Evolutionary conservation across 2,113 vertebrate genomes (phyloP), one percentile per base, ranked within the genome.

Genomic region (Varanus komodoensis): DNA sequence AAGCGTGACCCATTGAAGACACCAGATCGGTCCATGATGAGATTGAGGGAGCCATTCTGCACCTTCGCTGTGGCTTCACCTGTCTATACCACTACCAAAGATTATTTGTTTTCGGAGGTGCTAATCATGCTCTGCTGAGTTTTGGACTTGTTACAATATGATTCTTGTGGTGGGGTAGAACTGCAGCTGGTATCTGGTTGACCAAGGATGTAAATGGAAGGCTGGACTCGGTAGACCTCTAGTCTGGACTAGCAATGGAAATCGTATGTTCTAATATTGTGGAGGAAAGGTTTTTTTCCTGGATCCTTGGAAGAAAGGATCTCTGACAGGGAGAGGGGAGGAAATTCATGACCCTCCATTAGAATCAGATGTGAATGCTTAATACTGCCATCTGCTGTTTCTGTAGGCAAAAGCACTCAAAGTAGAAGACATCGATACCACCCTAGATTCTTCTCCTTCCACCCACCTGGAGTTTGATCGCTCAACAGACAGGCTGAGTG

Each of bases 401-500:
- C 85, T 17, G 69, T 85, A 98, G 97, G 97, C 96, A 87, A 97
- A 95, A 92, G 27, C 94, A 68, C 92, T 95, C 82, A 97, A 92
- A 89, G 97, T 96, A 75, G 90, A 92, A 27, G 94, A 95, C 48
- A 61, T 87, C 14, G 96, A 97, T 89, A 96, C 97, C 92, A 95
- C 97, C 44, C 84, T 96, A 91, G 97, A 98, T 73, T 98, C 97
- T 61, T 98, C 95, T 87, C 97, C 97, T 94, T 98, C 98, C 92
- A 97, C 97, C 12, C 97, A 97, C 86, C 97, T 97, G 34, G 98
- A 98, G 67, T 95, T 98, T 71, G 97, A 97, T 2, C 93, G 92
- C 44, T 89, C 95, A 71, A 88, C 87, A 89, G 90, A 94, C 54
- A 94, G 86, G 93, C 79, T 94, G 67, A 94, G 77, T 29, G 96